Base-by-base conservation (phyloP, 2,888 invertebrate species). In the Tenthredo amoena region DNA sequence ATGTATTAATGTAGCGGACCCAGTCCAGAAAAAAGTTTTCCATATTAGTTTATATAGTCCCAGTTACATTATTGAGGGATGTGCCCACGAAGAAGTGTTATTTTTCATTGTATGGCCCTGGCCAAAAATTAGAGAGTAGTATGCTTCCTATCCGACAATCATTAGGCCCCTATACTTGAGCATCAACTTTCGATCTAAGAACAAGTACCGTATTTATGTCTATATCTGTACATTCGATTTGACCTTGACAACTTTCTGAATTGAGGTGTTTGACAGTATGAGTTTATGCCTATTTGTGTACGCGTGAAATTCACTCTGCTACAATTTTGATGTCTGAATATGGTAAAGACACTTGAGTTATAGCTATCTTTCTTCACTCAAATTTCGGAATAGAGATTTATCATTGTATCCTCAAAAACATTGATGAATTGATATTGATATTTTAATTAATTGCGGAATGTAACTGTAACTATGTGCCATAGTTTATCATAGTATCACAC, bases 401-500 rank as follows among this genome's bases (percentile, higher is more conserved):
- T 55, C 21, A 6, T 18, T 55, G 18, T n/a, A 9, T 55, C 18
- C 3, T 34, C 18, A 18, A 55, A n/a, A 50, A 34, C 55, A 55
- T 55, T 18, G 26, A 77, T 31, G n/a, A 43, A 77, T 34, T 50
- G 31, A 77, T 50, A 55, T 55, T 74, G 40, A 43, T n/a, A 74
- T 21, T 74, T 74, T 3, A 55, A 77, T 37, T 10, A 21, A 62
- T 81, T 37, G 40, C 26, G 81, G 62, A 81, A 81, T 81, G 79
- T 62, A 58, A 58, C 34, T 81, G 79, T 62, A 58, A 58, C 34
- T 65, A 65, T 79, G 37, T n/a, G 40, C 55, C 55, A 79, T 15
- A 81, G 62, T 81, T 81, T 21, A 62, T 62, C 40, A 40, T 62
- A 62, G 40, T 62, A 58, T 62, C 81, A 81, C 81, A 81, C 21